Evolutionary conservation across 1,140 invertebrate genomes (phyloP), one percentile per base, ranked within the genome.

Genomic region (Paraescarpia echinospica): DNA sequence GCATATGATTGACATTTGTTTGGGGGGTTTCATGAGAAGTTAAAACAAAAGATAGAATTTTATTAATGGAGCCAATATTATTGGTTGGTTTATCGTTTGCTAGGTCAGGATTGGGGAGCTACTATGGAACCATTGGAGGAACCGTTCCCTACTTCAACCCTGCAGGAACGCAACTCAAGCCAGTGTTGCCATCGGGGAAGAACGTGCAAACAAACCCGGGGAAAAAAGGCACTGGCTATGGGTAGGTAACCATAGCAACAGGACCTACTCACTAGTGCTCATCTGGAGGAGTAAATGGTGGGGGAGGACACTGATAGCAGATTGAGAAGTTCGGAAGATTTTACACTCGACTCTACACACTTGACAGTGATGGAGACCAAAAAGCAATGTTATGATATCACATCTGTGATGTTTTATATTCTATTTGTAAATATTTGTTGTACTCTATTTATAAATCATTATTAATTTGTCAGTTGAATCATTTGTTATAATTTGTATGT

Each of bases 151-250:
- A 95, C 89, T 95, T 96, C 94, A 95, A 95, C 94, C 94, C 95
- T 22, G 91, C 93, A 22, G 14, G 59, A 27, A 95, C 92, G 93
- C 92, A 93, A 89, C 91, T 93, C 59, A 94, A 94, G 93, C 35
- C 93, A 89, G 93, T 93, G 35, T 94, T 94, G 93, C 51, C 94
- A n/a, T 93, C 94, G 91, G 94, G 94, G 31, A 96, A 95, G 94
- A 96, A 96, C 94, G 93, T 96, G 89, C 89, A 94, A 14, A 96
- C 96, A 91, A 96, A 96, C 93, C 96, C 96, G 89, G 94, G 95
- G 12, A 96, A 96, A 93, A 95, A 94, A 94, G 96, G 96, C 92
- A 96, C 96, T 92, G 96, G 96, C 89, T 96, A 95, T 95, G 96
- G 96, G 96, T 96, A 95, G 94, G 94, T 90, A 22, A 35, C 59